phyloP scores from a whole-genome alignment of 2,113 vertebrate genomes.

The Microtus montanus region DNA sequence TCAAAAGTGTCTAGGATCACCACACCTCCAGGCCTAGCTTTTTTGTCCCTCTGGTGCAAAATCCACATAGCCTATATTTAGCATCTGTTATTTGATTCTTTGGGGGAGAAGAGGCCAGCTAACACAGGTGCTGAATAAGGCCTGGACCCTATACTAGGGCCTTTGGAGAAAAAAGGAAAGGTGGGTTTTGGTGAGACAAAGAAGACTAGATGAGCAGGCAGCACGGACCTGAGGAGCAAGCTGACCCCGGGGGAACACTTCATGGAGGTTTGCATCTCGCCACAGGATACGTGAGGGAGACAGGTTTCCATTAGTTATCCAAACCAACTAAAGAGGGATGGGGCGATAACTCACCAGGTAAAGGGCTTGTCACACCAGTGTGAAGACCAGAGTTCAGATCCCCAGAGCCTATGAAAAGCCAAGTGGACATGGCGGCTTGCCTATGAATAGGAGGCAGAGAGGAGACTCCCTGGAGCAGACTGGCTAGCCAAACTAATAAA shows the following conservation, averaged over 20 bases:
- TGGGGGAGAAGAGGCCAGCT: rapidly evolving
- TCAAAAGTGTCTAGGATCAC: neutral
- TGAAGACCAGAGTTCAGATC: neutral
- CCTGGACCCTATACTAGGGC: too few species aligned
- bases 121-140: neutral
- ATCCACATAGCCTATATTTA: neutral
- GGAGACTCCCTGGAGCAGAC: neutral
- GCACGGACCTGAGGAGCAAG: neutral
- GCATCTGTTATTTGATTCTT: neutral
- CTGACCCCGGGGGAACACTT: neutral
- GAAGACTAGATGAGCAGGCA: neutral
- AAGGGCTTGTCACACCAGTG: neutral
- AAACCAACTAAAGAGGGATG: neutral
- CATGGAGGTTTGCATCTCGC: neutral
- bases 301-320: neutral
- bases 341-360: neutral
- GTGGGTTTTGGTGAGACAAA: neutral
- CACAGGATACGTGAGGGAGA: neutral
- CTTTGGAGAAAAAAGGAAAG: neutral
- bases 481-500: neutral
- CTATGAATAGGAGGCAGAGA: neutral
- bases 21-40: neutral
- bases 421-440: neutral
- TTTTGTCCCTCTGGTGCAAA: neutral
- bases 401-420: neutral